Conservation (phyloP, 2,797 vertebrate species). For the Artibeus lituratus region DNA sequence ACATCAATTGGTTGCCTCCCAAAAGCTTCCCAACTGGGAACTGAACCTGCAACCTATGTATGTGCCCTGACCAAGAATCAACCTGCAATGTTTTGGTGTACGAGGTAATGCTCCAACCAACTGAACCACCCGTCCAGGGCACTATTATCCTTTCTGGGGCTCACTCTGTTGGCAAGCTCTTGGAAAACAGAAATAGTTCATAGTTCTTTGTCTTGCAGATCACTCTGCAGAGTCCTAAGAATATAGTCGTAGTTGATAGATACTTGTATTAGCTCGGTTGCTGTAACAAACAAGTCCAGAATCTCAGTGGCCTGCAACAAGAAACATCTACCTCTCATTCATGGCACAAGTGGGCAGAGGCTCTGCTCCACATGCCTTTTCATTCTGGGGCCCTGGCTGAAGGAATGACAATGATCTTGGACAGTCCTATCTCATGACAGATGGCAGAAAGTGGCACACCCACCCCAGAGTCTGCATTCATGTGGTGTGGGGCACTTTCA, state of each 20-base stretch:
- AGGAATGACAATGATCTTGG: neutral
- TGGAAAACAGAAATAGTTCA: neutral
- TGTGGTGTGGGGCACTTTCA: accelerated
- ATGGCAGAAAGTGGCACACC: neutral
- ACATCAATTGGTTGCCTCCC: neutral
- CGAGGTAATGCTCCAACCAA: neutral
- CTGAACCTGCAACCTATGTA: neutral
- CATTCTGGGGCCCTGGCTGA: neutral
- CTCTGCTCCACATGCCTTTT: neutral
- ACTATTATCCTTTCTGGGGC: neutral
- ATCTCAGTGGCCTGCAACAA: neutral
- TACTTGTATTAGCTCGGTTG: neutral
- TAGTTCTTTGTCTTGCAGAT: neutral
- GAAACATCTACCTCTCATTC: neutral
- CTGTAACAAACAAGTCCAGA: neutral
- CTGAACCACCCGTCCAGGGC: neutral
- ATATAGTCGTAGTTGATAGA: neutral
- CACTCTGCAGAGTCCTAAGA: neutral
- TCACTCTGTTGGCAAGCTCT: neutral
- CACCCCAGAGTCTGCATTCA: neutral
- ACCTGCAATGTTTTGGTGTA: neutral
- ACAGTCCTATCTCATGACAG: neutral
- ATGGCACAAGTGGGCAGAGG: neutral
- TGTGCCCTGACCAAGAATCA: neutral
- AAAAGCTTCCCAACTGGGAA: neutral